Evolutionary conservation across 1,140 invertebrate species (phyloP).

Genomic region (Drosophila melanica): DNA sequence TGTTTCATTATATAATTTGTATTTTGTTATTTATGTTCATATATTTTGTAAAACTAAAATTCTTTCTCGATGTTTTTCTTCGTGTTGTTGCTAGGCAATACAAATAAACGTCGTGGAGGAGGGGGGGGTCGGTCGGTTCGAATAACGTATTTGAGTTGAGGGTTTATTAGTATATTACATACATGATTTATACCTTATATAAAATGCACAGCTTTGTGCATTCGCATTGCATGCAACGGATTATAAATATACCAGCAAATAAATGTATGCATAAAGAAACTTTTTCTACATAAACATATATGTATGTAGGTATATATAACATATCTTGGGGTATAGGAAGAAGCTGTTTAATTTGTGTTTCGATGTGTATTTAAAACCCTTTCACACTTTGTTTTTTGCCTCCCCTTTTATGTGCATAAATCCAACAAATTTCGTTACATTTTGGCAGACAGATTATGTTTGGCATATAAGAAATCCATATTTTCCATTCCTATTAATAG

Average conservation of each 20-base stretch:
- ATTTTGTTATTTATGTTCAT: conserved; percentile 72
- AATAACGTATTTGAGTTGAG: conserved; percentile 3
- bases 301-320: conserved; percentile 13
- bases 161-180: conserved; percentile 36
- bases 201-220: conserved; percentile 37
- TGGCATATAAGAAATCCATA: not conserved
- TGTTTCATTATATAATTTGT: conserved; percentile 75
- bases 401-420: not conserved
- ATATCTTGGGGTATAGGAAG: conserved; percentile 14
- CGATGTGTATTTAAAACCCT: conserved; percentile 1
- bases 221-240: conserved; percentile 9
- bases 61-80: conserved; percentile 36
- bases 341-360: not conserved
- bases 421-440: not conserved
- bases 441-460: not conserved
- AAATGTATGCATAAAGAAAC: not conserved
- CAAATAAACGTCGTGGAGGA: conserved; percentile 7
- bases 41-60: conserved; percentile 45
- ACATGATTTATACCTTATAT: conserved; percentile 49
- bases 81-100: conserved; percentile 57
- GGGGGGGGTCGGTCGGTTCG: not conserved
- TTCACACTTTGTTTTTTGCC: not conserved
- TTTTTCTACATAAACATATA: conserved; percentile 5
- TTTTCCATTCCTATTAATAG: no score
- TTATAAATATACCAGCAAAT: conserved; percentile 23